Base-by-base conservation (phyloP, 2,113 vertebrate species). In the Dermatemys mawii region DNA sequence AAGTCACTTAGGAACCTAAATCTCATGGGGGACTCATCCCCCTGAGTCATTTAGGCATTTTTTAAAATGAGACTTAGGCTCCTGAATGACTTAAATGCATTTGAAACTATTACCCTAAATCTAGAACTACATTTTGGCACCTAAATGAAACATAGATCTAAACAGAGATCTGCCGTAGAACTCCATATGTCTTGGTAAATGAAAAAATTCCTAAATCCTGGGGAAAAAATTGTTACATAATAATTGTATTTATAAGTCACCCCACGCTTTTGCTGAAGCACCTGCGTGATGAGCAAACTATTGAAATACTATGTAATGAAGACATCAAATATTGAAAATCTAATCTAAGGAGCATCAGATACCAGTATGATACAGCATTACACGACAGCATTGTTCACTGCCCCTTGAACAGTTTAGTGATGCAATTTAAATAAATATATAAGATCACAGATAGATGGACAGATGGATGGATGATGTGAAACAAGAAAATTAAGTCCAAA, bases 131-230 rank as follows among this genome's bases (percentile, higher is more conserved):
- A 41, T 26, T 90, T 19, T 80, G 29, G 91, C 92, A 90, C 60
- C 49, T 48, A 94, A 86, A 53, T 49, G 27, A 53, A 92, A 46
- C 51, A 22, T 8, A 53, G 17, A 95, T 75, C 9, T 63, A 70
- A 89, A 78, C 41, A 89, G 4, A 50, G 48, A 78, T 90, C n/a
- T 93, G n/a, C 83, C 84, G 63, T 26, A 46, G 78, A 96, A 86
- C 26, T 22, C 46, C 88, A 24, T 41, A 38, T 94, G 63, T 86
- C 51, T 83, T 81, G 16, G 35, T 83, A 89, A 81, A 87, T 14
- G 83, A 93, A 87, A 48, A 89, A 44, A 16, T 85, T 91, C 55
- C 12, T 63, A 79, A 83, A 81, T 87, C 85, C 54, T 83, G 50
- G 38, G 48, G 48, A 44, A 81, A 81, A 86, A 90, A 16, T 51